Conservation (phyloP, 2,888 invertebrate species). For the Eulithis prunata region DNA sequence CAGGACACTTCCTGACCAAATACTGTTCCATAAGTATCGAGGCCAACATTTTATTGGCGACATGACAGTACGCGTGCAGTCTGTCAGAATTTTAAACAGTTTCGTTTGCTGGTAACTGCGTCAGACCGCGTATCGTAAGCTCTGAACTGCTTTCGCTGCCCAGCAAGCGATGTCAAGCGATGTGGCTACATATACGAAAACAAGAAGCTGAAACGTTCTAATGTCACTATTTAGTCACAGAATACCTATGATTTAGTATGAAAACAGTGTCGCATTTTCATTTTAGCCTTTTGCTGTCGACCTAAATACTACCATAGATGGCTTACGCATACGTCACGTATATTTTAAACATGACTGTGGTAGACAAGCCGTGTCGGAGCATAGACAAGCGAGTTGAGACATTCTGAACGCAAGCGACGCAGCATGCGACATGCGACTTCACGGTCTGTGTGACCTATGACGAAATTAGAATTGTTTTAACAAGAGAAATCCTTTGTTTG, state of each 20-base stretch:
- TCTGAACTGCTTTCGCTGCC: too few species aligned
- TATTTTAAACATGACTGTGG: slow-evolving; percentile 46
- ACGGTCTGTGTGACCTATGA: slow-evolving; percentile 65
- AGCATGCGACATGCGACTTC: slow-evolving; percentile 54
- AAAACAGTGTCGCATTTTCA: too few species aligned
- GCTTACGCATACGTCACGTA: too few species aligned
- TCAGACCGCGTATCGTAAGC: too few species aligned
- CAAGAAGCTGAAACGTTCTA: too few species aligned
- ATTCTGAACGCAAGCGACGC: slow-evolving; percentile 63
- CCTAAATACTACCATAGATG: too few species aligned
- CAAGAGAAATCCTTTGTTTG: slow-evolving; percentile 68
- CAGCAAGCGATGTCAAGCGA: too few species aligned
- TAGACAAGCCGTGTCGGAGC: slow-evolving; percentile 47
- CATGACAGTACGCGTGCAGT: slow-evolving; percentile 61
- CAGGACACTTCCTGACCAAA: slow-evolving; percentile 67
- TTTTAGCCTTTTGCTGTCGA: too few species aligned
- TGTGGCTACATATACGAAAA: too few species aligned
- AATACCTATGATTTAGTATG: too few species aligned
- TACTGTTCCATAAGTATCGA: slow-evolving; percentile 71
- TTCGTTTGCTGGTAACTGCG: slow-evolving; percentile 39
- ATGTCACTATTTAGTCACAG: too few species aligned
- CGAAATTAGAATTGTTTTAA: slow-evolving; percentile 66
- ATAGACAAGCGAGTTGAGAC: slow-evolving; percentile 63
- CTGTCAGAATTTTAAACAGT: slow-evolving; percentile 80
- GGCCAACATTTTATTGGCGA: slow-evolving; percentile 77